A percentile compares a stretch with the other conserved stretches of the same genome.
Conservation (phyloP, 2,888 invertebrate species). For the Cosmopolites sordidus region DNA sequence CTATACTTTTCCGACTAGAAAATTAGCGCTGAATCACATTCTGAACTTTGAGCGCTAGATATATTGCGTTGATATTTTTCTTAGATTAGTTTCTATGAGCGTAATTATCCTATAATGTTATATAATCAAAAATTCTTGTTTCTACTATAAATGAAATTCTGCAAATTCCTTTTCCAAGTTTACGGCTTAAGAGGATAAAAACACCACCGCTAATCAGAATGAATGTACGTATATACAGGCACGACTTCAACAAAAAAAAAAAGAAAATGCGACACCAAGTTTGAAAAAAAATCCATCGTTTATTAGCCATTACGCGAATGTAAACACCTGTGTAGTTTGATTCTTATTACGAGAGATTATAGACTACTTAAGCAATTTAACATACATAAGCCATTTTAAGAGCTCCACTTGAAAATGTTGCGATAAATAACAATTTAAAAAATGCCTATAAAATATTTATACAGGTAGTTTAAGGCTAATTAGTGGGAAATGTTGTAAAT, state of each 20-base stretch:
- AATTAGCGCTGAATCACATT: no score
- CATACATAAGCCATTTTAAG: slow-evolving; percentile 25
- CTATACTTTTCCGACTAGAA: no score
- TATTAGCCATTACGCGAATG: slow-evolving; percentile 8
- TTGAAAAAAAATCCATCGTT: background rate
- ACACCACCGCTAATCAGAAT: background rate
- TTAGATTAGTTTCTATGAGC: no score
- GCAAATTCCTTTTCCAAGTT: no score
- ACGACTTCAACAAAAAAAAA: background rate
- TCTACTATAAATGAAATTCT: no score
- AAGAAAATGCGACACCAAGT: background rate
- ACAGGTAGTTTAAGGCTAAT: slow-evolving; percentile 26
- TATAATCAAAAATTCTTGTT: no score
- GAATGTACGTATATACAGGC: background rate
- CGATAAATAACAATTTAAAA: slow-evolving; percentile 25
- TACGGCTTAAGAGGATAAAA: background rate
- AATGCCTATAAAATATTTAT: slow-evolving; percentile 26
- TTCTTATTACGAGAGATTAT: slow-evolving; percentile 25
- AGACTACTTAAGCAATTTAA: slow-evolving; percentile 25
- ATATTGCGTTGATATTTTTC: no score
- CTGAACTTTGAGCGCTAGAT: no score
- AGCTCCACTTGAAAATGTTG: slow-evolving; percentile 17
- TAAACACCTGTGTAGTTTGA: slow-evolving; percentile 26
- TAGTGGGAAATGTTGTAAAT: slow-evolving; percentile 22
- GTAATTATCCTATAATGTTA: no score